Evolutionary conservation across 1,140 invertebrate species (phyloP).

Genomic region (Drosophila tropicalis): DNA sequence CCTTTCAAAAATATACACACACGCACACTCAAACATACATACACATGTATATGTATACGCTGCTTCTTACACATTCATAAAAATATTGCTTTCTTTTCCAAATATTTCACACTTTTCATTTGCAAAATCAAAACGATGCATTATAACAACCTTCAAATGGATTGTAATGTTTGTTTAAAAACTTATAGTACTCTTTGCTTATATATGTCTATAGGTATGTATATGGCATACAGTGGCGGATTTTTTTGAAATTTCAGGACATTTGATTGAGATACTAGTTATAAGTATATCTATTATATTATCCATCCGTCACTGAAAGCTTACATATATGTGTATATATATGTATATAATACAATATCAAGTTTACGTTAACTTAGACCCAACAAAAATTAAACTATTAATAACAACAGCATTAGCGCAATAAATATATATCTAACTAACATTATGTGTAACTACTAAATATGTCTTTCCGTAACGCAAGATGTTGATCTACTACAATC

Average conservation of each 20-base stretch:
- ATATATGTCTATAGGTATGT: not conserved
- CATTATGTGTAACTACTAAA: constrained; percentile 35
- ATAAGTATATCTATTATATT: not conserved
- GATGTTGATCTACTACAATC: constrained; percentile 39
- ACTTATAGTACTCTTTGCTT: constrained; percentile 40
- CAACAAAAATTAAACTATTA: constrained; percentile 43
- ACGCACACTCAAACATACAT: constrained; percentile 6
- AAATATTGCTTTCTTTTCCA: constrained; percentile 59
- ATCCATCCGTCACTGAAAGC: not conserved
- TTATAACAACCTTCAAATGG: not conserved
- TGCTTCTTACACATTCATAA: constrained; percentile 13
- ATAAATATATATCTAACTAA: constrained; percentile 57
- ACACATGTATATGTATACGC: constrained; percentile 3
- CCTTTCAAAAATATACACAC: constrained; percentile 11
- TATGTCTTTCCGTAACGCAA: constrained; percentile 53
- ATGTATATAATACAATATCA: constrained; percentile 33
- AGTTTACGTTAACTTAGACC: constrained; percentile 38
- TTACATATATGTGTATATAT: not conserved
- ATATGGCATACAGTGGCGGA: not conserved
- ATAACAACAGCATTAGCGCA: constrained; percentile 29
- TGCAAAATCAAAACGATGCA: not conserved
- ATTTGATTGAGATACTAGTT: not conserved
- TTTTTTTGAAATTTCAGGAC: not conserved
- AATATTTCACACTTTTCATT: constrained; percentile 31
- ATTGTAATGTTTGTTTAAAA: constrained; percentile 19